phyloP scores from a whole-genome alignment of 2,113 vertebrate species.

The Isurus oxyrinchus region DNA sequence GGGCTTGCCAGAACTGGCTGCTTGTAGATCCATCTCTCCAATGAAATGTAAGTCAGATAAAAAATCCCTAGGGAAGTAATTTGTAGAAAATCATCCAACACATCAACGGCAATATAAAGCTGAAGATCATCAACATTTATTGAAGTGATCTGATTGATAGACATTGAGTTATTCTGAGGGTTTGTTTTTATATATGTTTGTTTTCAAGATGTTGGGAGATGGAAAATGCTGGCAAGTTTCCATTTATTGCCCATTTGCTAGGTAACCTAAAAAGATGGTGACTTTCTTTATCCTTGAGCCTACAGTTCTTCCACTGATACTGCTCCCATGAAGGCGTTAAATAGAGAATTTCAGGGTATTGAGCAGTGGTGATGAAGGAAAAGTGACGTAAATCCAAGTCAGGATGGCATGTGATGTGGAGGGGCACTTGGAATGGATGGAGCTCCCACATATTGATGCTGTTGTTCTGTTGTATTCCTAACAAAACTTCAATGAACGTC shows the following conservation, averaged over 20 bases:
- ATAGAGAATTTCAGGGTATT: not conserved
- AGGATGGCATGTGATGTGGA: not conserved
- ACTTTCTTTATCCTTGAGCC: not conserved
- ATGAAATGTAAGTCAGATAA: not conserved
- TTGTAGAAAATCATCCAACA: not conserved
- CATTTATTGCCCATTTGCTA: not conserved
- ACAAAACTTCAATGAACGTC: not conserved
- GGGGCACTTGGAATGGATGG: not conserved
- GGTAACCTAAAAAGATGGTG: not conserved
- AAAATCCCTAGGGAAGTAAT: not conserved
- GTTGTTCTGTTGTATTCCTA: not conserved
- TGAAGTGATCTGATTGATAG: not conserved
- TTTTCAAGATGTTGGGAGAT: not conserved
- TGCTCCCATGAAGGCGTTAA: not conserved
- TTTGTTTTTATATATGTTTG: not conserved
- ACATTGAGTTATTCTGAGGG: not conserved
- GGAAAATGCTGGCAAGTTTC: not conserved
- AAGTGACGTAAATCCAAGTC: not conserved
- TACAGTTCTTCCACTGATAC: not conserved
- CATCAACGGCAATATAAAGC: not conserved
- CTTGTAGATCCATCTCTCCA: not conserved
- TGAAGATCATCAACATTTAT: not conserved
- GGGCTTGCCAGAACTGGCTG: not conserved
- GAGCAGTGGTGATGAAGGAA: not conserved
- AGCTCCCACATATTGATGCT: not conserved